Percentiles rank a stretch among this genome's conserved stretches.
These are phyloP conservation scores for Sphyrna mokarran DNA, from an alignment of 2,113 vertebrate species.

Conservation along the genomic window DNA sequence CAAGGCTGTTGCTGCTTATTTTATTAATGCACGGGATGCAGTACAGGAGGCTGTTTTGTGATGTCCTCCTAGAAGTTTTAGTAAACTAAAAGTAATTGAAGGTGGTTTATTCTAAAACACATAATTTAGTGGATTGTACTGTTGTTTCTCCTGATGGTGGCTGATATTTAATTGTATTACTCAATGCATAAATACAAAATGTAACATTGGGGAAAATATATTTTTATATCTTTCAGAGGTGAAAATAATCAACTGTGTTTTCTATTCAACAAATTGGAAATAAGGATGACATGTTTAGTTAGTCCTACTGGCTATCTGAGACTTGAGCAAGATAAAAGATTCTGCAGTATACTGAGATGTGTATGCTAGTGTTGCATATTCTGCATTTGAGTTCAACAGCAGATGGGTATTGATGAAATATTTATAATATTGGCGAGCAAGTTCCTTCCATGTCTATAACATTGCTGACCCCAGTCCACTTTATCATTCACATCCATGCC, in stretches of 20 bases:
- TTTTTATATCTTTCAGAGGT: not conserved
- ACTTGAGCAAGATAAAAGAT: not conserved
- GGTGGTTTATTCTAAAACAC: not conserved
- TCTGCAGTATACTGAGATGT: too few relatives aligned
- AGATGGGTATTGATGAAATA: not conserved
- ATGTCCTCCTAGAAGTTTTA: not conserved
- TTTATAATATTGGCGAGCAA: not conserved
- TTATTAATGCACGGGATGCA: not conserved
- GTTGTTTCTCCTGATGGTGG: not conserved
- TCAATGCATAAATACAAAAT: not conserved
- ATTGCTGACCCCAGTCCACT: not conserved
- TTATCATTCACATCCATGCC: not conserved
- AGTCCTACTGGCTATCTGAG: not conserved
- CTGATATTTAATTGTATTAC: not conserved
- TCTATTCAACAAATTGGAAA: not conserved
- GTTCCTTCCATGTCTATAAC: not conserved
- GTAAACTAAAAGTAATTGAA: not conserved
- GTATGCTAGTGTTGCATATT: not conserved
- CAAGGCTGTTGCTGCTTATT: not conserved
- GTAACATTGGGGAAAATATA: not conserved
- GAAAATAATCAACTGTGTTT: not conserved
- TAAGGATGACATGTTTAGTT: not conserved
- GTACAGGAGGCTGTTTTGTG: not conserved
- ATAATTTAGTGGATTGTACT: not conserved
- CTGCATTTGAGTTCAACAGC: not conserved